These are phyloP conservation scores for Eutolmus rufibarbis DNA, from an alignment of 2,888 invertebrate genomes.

Conservation along the genomic window DNA sequence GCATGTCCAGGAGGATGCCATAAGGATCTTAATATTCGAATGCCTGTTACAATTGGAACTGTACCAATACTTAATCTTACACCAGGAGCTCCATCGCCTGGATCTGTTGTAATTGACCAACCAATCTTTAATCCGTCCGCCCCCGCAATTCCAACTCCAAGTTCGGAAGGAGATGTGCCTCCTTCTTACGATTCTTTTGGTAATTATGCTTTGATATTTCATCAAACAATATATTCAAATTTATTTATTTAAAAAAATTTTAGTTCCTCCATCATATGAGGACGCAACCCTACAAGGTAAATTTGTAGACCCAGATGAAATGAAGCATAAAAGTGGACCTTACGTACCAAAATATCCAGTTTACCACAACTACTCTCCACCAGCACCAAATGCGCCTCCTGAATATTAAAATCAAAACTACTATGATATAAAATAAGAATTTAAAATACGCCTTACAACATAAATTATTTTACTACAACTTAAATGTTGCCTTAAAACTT, in stretches of 20 bases:
- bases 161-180: not conserved
- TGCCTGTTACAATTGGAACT: constrained; percentile 6
- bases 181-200: constrained; percentile 10
- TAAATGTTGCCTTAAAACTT: not conserved
- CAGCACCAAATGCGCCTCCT: constrained; percentile 6
- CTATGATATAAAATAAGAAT: not conserved
- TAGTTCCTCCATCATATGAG: constrained; percentile 30
- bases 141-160: not conserved
- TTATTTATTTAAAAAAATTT: not conserved
- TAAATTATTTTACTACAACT: not conserved
- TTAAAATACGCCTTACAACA: not conserved
- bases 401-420: not conserved
- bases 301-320: constrained; percentile 22
- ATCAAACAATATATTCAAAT: not conserved
- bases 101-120: not conserved
- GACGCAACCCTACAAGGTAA: not conserved
- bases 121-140: not conserved
- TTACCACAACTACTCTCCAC: not conserved
- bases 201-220: not conserved
- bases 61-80: constrained; percentile 9
- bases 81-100: not conserved
- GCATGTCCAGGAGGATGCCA: not conserved
- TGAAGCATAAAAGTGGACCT: not conserved
- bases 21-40: not conserved
- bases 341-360: constrained; percentile 32